A percentile compares a stretch with the other conserved stretches of the same genome.
These are phyloP conservation scores for Liparis tanakae DNA, from an alignment of 2,797 vertebrate genomes.

Conservation along the genomic window DNA sequence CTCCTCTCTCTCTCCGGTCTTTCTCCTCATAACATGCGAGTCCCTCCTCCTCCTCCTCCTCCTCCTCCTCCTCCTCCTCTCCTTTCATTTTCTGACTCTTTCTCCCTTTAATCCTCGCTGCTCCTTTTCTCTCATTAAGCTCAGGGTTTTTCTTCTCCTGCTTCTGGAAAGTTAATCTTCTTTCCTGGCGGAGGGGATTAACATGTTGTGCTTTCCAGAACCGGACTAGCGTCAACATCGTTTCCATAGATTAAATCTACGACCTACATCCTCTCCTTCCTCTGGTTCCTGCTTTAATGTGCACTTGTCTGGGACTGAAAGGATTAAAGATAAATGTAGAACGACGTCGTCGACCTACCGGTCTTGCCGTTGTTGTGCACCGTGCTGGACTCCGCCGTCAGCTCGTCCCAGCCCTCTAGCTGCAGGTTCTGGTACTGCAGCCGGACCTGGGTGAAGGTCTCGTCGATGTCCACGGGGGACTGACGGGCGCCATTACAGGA, in stretches of 20 bases:
- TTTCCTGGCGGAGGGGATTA: slow-evolving; percentile 45
- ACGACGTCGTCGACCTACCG: slow-evolving; percentile 80
- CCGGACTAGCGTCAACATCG: slow-evolving; percentile 19
- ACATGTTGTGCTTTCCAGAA: slow-evolving; percentile 19
- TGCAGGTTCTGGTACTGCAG: slow-evolving; percentile 92
- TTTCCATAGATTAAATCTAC: slow-evolving; percentile 13
- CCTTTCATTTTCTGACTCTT: slow-evolving; percentile 15
- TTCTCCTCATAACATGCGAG: slow-evolving; percentile 27
- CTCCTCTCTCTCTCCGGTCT: slow-evolving; percentile 19
- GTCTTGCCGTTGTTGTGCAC: slow-evolving; percentile 95
- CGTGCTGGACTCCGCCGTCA: slow-evolving; percentile 72
- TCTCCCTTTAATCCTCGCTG: slow-evolving; percentile 51
- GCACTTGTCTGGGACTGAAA: background rate
- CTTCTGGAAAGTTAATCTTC: slow-evolving; percentile 56
- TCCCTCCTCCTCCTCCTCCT: too few relatives aligned
- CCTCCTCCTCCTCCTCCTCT: background rate
- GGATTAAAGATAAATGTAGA: too few relatives aligned
- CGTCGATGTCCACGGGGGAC: slow-evolving; percentile 95
- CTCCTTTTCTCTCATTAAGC: slow-evolving; percentile 48
- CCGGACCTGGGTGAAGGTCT: slow-evolving; percentile 92
- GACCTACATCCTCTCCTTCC: slow-evolving; percentile 2
- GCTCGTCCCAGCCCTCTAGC: slow-evolving; percentile 88
- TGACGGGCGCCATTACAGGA: slow-evolving; percentile 91
- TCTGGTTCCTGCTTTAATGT: slow-evolving; percentile 7
- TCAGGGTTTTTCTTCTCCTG: slow-evolving; percentile 18